Percentiles rank a stretch among this genome's conserved stretches.
Evolutionary conservation across 2,888 invertebrate species (phyloP).

Genomic region (Noctuana brunneofusca): DNA sequence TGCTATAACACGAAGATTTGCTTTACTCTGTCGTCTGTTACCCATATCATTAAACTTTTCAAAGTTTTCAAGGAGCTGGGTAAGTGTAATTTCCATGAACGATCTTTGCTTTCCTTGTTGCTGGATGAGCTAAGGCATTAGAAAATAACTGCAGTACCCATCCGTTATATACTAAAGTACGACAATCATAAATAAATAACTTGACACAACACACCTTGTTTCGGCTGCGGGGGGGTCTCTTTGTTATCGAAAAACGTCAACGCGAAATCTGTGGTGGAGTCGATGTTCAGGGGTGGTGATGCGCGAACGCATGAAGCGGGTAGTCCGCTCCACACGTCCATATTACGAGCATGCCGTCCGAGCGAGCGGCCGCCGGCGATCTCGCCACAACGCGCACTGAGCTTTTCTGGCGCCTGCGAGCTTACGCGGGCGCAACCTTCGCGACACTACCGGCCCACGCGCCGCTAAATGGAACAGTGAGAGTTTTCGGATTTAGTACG

Average conservation of each 20-base stretch:
- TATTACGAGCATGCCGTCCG: slow-evolving; percentile 75
- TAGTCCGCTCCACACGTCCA: slow-evolving; percentile 90
- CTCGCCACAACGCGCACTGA: slow-evolving; percentile 72
- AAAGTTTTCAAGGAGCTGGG: no score
- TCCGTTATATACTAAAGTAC: slow-evolving; percentile 20
- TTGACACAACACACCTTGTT: slow-evolving; percentile 60
- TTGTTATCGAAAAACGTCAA: slow-evolving; percentile 90
- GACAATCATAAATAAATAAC: slow-evolving; percentile 19
- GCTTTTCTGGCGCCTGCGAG: slow-evolving; percentile 38
- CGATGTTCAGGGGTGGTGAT: slow-evolving; percentile 86
- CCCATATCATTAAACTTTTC: no score
- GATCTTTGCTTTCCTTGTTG: no score
- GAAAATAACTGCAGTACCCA: no score
- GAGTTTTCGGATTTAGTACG: slow-evolving; percentile 50
- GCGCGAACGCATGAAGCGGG: slow-evolving; percentile 84
- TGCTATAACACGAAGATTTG: no score
- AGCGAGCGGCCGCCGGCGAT: slow-evolving; percentile 66
- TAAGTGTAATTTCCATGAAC: no score
- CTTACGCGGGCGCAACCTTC: slow-evolving; percentile 41
- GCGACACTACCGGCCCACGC: slow-evolving; percentile 47
- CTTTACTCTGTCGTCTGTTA: no score
- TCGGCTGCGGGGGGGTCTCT: slow-evolving; percentile 75
- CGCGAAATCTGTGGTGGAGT: slow-evolving; percentile 90
- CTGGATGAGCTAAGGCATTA: no score
- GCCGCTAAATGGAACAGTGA: slow-evolving; percentile 51